These are phyloP conservation scores for Boloria euphrosyne DNA, from an alignment of 2,888 invertebrate genomes.

Conservation along the genomic window DNA sequence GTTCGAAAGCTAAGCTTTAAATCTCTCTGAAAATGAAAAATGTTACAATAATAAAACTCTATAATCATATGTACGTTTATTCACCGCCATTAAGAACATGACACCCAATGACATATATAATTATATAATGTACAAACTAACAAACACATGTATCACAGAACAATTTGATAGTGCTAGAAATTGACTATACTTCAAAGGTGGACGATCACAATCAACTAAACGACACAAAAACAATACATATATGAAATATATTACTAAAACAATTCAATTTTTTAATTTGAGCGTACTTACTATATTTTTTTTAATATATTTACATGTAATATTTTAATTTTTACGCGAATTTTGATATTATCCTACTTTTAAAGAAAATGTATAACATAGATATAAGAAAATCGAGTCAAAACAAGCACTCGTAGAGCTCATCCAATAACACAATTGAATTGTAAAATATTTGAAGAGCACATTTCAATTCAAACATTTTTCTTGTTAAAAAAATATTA, in stretches of 20 bases:
- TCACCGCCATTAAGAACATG: constrained; percentile 70
- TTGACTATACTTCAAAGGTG: constrained; percentile 74
- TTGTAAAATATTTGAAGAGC: too few relatives aligned
- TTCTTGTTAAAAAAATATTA: not conserved
- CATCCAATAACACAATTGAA: too few relatives aligned
- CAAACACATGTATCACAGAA: constrained; percentile 80
- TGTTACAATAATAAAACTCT: constrained; percentile 30
- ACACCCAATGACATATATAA: constrained; percentile 69
- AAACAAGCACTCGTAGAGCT: too few relatives aligned
- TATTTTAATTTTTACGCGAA: too few relatives aligned
- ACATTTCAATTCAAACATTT: too few relatives aligned
- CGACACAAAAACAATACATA: constrained; percentile 34
- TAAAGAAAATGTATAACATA: too few relatives aligned
- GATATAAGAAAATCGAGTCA: too few relatives aligned
- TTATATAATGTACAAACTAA: constrained; percentile 54
- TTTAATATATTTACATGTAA: too few relatives aligned
- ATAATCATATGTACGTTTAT: constrained; percentile 64
- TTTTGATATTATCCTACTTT: too few relatives aligned
- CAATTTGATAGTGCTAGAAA: constrained; percentile 79
- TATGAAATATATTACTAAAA: constrained; percentile 37
- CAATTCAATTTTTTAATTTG: not conserved
- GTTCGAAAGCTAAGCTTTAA: too few relatives aligned
- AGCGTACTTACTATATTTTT: too few relatives aligned
- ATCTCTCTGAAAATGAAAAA: too few relatives aligned
- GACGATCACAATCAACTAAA: constrained; percentile 53